phyloP scores from a whole-genome alignment of 2,113 vertebrate genomes.

The Thamnaconus septentrionalis region DNA sequence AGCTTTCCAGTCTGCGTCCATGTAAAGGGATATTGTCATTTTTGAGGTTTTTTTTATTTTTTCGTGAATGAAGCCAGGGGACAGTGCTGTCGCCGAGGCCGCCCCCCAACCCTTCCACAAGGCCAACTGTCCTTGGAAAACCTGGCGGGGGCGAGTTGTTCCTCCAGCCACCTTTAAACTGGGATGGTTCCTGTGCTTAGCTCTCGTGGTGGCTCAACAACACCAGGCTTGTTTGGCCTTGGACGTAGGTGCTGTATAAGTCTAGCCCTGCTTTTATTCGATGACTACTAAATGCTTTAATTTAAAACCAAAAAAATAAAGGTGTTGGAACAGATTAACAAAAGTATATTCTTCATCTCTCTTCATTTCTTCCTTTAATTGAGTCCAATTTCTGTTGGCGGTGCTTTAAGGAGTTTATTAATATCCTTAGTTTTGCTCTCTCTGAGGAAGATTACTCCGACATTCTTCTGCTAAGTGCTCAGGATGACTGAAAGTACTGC shows the following conservation, averaged over 20 bases:
- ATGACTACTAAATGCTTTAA: slow-evolving; percentile 49
- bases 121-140: slow-evolving; percentile 51
- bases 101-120: no score
- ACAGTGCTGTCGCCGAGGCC: slow-evolving; percentile 49
- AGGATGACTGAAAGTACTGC: slow-evolving; percentile 39
- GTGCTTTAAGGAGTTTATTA: slow-evolving; percentile 26
- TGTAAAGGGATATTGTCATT: slow-evolving; percentile 78
- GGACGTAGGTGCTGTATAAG: slow-evolving; percentile 34
- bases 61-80: slow-evolving; percentile 51
- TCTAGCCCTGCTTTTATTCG: slow-evolving; percentile 62
- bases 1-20: slow-evolving; percentile 65
- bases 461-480: slow-evolving; percentile 47
- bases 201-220: slow-evolving; percentile 47
- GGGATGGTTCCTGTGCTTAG: slow-evolving; percentile 62
- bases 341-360: slow-evolving; percentile 15
- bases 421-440: slow-evolving; percentile 35
- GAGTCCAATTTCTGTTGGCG: slow-evolving; percentile 42
- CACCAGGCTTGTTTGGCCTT: slow-evolving; percentile 2
- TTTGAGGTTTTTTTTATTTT: slow-evolving; percentile 59
- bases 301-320: neutral
- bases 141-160: slow-evolving; percentile 53
- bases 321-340: slow-evolving; percentile 20
- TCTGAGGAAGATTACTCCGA: slow-evolving; percentile 37
- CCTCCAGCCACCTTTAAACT: slow-evolving; percentile 54
- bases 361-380: slow-evolving; percentile 29